Evolutionary conservation across 2,113 vertebrate species (phyloP).

Genomic region (Oreochromis niloticus): DNA sequence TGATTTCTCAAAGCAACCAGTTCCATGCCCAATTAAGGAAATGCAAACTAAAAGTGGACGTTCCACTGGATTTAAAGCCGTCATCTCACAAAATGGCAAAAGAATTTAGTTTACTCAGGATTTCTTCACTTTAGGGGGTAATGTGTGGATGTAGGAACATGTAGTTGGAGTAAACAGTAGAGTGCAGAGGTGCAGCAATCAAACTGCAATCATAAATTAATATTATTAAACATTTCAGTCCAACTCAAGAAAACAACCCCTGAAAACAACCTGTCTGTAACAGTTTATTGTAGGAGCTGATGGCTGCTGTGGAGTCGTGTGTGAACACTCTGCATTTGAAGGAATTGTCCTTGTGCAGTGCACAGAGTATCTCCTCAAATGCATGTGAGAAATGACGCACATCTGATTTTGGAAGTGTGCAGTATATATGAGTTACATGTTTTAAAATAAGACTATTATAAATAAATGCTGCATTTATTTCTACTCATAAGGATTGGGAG

Average conservation of each 20-base stretch:
- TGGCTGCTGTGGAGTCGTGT: slow-evolving; percentile 88
- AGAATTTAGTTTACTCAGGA: background rate
- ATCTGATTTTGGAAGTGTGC: background rate
- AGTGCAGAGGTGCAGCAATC: background rate
- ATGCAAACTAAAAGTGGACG: background rate
- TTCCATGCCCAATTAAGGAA: background rate
- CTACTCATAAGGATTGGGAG: slow-evolving; percentile 73
- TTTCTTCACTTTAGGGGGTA: background rate
- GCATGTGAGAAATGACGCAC: slow-evolving; percentile 79
- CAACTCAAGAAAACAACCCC: background rate
- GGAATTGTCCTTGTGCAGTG: slow-evolving; percentile 96
- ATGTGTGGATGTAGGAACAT: background rate
- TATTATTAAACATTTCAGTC: background rate
- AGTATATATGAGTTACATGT: background rate
- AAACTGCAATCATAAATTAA: background rate
- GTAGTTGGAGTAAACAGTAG: background rate
- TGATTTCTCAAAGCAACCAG: background rate
- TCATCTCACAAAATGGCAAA: background rate
- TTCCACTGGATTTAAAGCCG: background rate
- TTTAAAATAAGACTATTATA: background rate
- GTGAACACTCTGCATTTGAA: slow-evolving; percentile 93
- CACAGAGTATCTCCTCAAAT: slow-evolving; percentile 87
- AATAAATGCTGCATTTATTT: background rate
- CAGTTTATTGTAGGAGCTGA: slow-evolving; percentile 92
- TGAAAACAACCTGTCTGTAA: slow-evolving; percentile 19